Conservation (phyloP, 2,888 invertebrate species). For the Drosophila hamatofila region DNA sequence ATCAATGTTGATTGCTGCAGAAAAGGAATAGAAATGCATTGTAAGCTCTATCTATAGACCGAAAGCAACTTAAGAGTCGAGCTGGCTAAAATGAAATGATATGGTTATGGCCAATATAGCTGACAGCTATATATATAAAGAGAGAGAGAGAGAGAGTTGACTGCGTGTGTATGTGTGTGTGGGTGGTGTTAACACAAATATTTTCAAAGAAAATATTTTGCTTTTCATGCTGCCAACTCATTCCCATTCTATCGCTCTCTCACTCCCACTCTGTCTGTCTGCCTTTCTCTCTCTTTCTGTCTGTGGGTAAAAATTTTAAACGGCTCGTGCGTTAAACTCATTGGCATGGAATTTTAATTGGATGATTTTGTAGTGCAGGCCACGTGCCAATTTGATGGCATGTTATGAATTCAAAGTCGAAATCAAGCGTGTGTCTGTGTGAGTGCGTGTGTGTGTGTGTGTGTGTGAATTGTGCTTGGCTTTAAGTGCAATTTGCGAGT, state of each 20-base stretch:
- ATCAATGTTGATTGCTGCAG: conserved; percentile 49
- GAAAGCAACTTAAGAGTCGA: conserved; percentile 13
- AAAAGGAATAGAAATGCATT: conserved; percentile 31
- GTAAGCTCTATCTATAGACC: conserved; percentile 3
- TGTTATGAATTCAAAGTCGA: conserved; percentile 54
- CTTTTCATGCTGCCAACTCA: conserved; percentile 27
- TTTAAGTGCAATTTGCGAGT: conserved; percentile 44
- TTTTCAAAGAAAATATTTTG: conserved; percentile 77
- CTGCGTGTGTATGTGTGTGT: neutral
- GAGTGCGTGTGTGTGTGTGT: neutral
- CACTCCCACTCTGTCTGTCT: neutral
- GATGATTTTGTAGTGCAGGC: conserved; percentile 70
- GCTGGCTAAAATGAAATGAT: conserved; percentile 8
- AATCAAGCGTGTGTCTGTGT: conserved; percentile 26
- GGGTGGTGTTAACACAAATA: conserved; percentile 73
- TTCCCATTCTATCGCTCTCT: neutral
- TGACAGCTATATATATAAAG: conserved; percentile 27
- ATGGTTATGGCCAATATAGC: conserved; percentile 44
- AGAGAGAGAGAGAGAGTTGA: no score
- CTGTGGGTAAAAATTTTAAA: conserved; percentile 46
- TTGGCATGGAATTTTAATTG: conserved; percentile 77
- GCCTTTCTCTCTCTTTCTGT: conserved; percentile 1
- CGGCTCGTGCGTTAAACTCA: conserved; percentile 72
- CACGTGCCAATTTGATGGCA: conserved; percentile 67
- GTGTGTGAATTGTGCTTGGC: conserved; percentile 8